Evolutionary conservation across 2,888 invertebrate genomes (phyloP), one percentile per base, ranked within the genome.

Genomic region (Luperina testacea): DNA sequence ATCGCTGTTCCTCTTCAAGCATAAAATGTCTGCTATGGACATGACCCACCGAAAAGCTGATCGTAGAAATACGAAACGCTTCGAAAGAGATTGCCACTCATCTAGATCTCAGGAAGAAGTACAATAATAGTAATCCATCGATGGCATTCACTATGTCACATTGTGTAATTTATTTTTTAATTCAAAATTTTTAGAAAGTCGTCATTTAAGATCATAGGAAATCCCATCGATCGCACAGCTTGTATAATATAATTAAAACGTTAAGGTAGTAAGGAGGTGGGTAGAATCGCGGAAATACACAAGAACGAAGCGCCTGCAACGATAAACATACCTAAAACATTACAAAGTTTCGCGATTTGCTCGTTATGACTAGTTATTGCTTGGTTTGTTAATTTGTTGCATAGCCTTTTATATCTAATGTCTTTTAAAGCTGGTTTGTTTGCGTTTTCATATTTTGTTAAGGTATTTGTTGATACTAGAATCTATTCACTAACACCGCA

Each of bases 371-470:
- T 57, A 24, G 57, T 45, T 38, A 48, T 48, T 57, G 24, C 38
- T 73, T 32, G 57, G 42, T 48, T 51, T 38, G 17, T 61, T 67
- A 13, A 67, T 79, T 77, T 79, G 24, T 61, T 79, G 59, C 68
- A 78, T 38, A 42, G 15, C 11, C 11, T 79, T 77, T 79, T 8
- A 27, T 45, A 32, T 57, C 42, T 77, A 53, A 77, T 65, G 78
- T 32, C 20, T 38, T 57, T n/a, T 45, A 32, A 8, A 61, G 9
- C 38, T 61, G 48, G 51, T 61, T 74, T 38, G n/a, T 48, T 48
- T 48, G 32, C 38, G 8, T 15, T 42, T 24, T 53, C 8, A 24
- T 57, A 57, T 57, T 27, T 15, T 61, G n/a, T 61, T 61, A 11
- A 11, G 24, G n/a, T n/a, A 24, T n/a, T 61, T 27, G 13, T 13